Evolutionary conservation across 2,888 invertebrate species (phyloP).

Genomic region (Acleris sparsana): DNA sequence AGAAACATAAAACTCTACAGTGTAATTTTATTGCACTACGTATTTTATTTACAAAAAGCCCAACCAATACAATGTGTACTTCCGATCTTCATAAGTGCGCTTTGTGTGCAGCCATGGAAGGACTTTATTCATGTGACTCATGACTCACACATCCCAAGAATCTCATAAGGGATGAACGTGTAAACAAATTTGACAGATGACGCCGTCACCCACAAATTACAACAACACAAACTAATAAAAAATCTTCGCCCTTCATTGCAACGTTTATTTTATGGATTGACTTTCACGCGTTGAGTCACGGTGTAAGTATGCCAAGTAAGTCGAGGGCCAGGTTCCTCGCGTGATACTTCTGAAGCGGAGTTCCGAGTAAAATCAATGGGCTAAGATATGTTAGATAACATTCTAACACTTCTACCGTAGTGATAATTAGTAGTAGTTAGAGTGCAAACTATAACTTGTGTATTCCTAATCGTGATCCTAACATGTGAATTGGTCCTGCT

Average conservation of each 20-base stretch:
- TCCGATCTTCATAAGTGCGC: neutral
- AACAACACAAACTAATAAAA: conserved; percentile 21
- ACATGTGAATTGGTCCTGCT: no score
- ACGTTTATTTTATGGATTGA: conserved; percentile 45
- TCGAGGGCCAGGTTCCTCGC: conserved; percentile 57
- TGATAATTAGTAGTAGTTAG: conserved; percentile 1
- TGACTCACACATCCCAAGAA: conserved; percentile 47
- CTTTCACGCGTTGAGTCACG: conserved; percentile 72
- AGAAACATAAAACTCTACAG: no score
- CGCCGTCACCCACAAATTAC: conserved; percentile 26
- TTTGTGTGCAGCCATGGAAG: neutral
- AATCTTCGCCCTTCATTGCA: conserved; percentile 25
- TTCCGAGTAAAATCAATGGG: conserved; percentile 10
- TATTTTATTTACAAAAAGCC: no score
- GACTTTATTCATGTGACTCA: conserved; percentile 25
- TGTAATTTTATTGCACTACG: no score
- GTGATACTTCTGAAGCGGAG: conserved; percentile 33
- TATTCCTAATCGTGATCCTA: no score
- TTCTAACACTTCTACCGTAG: neutral
- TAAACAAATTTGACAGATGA: conserved; percentile 43
- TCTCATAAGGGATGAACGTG: conserved; percentile 41
- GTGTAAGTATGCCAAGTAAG: conserved; percentile 65
- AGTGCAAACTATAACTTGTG: no score
- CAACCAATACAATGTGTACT: no score
- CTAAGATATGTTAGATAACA: conserved; percentile 23